phyloP scores from a whole-genome alignment of 2,888 invertebrate species.

The Frankliniella intonsa region DNA sequence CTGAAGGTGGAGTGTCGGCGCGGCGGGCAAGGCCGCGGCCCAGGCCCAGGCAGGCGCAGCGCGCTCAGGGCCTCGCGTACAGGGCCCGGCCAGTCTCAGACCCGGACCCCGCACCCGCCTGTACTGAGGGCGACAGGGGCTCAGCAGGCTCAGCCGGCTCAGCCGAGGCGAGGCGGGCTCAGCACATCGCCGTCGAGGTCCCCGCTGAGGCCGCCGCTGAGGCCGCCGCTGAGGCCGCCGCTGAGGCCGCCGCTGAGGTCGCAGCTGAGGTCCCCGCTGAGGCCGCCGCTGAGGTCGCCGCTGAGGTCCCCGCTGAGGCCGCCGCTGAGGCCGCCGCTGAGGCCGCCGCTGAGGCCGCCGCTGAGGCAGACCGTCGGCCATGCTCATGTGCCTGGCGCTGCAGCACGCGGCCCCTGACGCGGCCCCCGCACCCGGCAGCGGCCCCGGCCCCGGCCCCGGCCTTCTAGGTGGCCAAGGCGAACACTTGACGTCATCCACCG shows the following conservation, averaged over 20 bases:
- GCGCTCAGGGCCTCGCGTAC: background rate
- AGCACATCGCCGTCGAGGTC: background rate
- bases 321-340: no score
- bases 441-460: background rate
- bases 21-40: background rate
- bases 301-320: no score
- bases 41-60: background rate
- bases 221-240: no score
- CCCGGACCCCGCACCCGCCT: background rate
- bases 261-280: background rate
- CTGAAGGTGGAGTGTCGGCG: background rate
- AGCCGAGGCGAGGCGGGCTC: background rate
- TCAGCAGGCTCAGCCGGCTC: no score
- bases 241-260: no score
- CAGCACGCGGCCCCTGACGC: background rate
- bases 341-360: background rate
- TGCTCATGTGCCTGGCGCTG: slow-evolving; percentile 16
- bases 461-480: background rate
- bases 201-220: background rate
- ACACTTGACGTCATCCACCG: no score
- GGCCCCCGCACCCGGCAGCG: background rate
- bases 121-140: no score
- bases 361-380: background rate
- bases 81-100: background rate
- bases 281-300: no score